Conservation (phyloP, 2,113 vertebrate genomes). For the Haliaeetus leucogaster region DNA sequence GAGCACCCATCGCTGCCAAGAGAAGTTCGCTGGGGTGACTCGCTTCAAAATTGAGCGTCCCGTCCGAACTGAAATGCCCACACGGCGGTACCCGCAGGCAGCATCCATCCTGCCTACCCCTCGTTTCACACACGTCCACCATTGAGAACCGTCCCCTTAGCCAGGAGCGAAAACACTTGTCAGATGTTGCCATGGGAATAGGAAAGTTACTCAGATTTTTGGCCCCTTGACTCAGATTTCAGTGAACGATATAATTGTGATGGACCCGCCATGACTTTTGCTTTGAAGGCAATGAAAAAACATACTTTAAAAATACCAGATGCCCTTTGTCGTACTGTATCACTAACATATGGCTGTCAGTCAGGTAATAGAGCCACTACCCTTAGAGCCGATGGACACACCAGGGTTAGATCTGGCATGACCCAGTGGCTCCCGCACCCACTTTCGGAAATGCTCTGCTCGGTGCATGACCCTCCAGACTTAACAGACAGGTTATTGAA, state of each 20-base stretch:
- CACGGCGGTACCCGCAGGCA: accelerated
- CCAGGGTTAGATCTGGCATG: too few relatives aligned
- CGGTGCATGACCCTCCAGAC: background rate
- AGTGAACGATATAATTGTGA: accelerated
- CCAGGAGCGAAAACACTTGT: background rate
- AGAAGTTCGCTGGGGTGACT: background rate
- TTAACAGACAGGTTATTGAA: background rate
- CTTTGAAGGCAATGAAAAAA: background rate
- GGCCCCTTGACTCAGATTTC: background rate
- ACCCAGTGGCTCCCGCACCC: accelerated
- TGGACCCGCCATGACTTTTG: accelerated
- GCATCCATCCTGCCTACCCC: background rate
- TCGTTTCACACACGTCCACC: accelerated
- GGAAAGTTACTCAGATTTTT: background rate
- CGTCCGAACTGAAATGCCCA: background rate
- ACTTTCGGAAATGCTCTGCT: accelerated
- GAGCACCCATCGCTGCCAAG: background rate
- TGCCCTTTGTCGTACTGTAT: background rate
- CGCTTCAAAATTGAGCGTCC: accelerated
- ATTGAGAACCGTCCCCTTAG: accelerated
- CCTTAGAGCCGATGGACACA: background rate
- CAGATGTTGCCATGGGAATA: background rate
- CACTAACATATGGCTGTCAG: accelerated
- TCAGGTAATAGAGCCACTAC: background rate
- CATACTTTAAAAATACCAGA: background rate